Evolutionary conservation across 2,888 invertebrate species (phyloP).

Genomic region (Eueremaeus valkanovi): DNA sequence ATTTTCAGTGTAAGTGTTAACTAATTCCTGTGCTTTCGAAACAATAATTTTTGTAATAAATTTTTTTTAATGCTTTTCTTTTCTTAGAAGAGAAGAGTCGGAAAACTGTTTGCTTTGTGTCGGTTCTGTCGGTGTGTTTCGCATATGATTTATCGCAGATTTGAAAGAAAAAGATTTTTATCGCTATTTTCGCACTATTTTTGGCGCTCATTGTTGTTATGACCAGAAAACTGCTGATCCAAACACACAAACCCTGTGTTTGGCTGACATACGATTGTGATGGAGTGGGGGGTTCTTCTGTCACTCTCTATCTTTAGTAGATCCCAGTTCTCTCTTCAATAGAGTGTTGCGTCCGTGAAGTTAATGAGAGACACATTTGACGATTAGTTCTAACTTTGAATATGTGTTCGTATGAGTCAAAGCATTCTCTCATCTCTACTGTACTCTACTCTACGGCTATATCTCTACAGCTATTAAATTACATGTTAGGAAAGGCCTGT

Average conservation of each 20-base stretch:
- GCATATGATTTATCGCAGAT: background rate
- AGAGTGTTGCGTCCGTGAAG: constrained; percentile 16
- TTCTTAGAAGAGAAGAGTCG: background rate
- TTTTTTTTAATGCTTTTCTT: background rate
- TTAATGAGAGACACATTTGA: constrained; percentile 36
- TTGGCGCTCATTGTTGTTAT: constrained; percentile 12
- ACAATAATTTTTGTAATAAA: background rate
- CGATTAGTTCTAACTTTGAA: constrained; percentile 6
- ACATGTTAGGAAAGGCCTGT: constrained; percentile 11
- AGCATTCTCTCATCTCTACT: background rate
- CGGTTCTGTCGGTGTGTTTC: background rate
- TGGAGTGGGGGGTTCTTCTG: background rate
- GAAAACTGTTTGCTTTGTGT: background rate
- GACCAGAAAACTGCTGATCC: background rate
- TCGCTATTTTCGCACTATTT: too few species aligned
- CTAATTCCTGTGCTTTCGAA: background rate
- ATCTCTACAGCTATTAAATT: constrained; percentile 13
- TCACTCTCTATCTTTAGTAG: background rate
- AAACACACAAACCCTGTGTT: background rate
- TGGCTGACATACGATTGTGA: background rate
- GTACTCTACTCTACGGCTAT: background rate
- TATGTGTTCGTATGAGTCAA: too few species aligned
- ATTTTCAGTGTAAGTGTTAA: too few species aligned
- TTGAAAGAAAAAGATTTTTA: background rate
- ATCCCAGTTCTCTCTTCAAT: background rate